Conservation (phyloP, 2,797 vertebrate species). For the Nyctalus aviator region DNA sequence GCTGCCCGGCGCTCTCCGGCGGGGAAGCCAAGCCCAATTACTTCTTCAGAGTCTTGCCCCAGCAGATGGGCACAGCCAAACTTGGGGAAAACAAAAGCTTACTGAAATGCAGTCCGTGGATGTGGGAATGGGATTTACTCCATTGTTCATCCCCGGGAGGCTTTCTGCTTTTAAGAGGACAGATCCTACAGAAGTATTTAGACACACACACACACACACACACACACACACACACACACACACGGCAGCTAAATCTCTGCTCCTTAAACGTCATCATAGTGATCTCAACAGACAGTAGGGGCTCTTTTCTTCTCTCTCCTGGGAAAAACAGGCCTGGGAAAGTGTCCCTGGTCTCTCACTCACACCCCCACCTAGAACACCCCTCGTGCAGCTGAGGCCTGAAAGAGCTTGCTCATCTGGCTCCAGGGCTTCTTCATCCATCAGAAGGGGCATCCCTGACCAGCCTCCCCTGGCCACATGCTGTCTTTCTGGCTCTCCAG, state of each 20-base stretch:
- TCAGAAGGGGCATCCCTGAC: constrained; percentile 30
- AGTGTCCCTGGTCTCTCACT: constrained; percentile 22
- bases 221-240: background rate
- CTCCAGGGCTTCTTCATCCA: constrained; percentile 63
- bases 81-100: constrained; percentile 77
- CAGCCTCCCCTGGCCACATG: background rate
- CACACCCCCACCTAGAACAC: background rate
- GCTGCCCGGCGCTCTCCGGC: constrained; percentile 80
- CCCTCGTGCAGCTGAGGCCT: background rate
- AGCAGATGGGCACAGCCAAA: constrained; percentile 74
- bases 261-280: background rate
- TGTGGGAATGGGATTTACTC: background rate
- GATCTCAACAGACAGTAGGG: constrained; percentile 30
- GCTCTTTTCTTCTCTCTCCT: background rate
- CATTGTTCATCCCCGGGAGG: background rate
- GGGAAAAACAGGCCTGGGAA: constrained; percentile 25
- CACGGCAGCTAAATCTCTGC: background rate
- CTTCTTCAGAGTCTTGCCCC: constrained; percentile 82
- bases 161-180: background rate
- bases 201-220: background rate
- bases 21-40: constrained; percentile 84
- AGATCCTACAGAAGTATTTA: background rate
- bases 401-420: constrained; percentile 39
- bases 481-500: constrained; percentile 50
- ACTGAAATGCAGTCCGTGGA: constrained; percentile 61